phyloP scores from a whole-genome alignment of 2,888 invertebrate species.

The Drosophila austrosaltans region DNA sequence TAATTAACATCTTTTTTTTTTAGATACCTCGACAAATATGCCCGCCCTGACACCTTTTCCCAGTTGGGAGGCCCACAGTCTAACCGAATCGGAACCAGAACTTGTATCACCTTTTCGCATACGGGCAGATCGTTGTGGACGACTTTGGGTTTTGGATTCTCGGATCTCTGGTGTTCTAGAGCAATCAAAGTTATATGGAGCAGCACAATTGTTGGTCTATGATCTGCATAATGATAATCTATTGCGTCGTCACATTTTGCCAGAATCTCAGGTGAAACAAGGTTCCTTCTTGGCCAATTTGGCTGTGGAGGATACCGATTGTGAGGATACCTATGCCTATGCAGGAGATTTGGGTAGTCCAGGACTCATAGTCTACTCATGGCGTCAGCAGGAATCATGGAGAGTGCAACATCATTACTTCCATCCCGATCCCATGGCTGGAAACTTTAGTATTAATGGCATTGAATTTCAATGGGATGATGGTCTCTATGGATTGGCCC shows the following conservation, averaged over 20 bases:
- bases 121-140: constrained; percentile 89
- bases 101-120: constrained; percentile 90
- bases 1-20: constrained; percentile 68
- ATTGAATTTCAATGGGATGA: constrained; percentile 90
- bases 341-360: constrained; percentile 88
- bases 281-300: constrained; percentile 90
- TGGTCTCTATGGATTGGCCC: constrained; percentile 89
- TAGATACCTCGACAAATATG: constrained; percentile 87
- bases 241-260: constrained; percentile 87
- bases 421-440: constrained; percentile 88
- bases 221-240: constrained; percentile 89
- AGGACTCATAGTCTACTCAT: constrained; percentile 90
- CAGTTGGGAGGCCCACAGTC: constrained; percentile 90
- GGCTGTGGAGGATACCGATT: constrained; percentile 90
- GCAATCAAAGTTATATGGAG: constrained; percentile 84
- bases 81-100: constrained; percentile 86
- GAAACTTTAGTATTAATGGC: constrained; percentile 89
- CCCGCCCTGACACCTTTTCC: constrained; percentile 91
- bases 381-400: constrained; percentile 89
- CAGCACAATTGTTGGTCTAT: constrained; percentile 88
- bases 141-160: constrained; percentile 91
- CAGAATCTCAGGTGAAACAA: constrained; percentile 87
- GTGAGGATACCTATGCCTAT: constrained; percentile 89
- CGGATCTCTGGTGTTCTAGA: constrained; percentile 87
- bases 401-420: constrained; percentile 89